Conservation (phyloP, 37 sponge, comb jelly and placozoan species). For the Cliona cf. orientalis region DNA sequence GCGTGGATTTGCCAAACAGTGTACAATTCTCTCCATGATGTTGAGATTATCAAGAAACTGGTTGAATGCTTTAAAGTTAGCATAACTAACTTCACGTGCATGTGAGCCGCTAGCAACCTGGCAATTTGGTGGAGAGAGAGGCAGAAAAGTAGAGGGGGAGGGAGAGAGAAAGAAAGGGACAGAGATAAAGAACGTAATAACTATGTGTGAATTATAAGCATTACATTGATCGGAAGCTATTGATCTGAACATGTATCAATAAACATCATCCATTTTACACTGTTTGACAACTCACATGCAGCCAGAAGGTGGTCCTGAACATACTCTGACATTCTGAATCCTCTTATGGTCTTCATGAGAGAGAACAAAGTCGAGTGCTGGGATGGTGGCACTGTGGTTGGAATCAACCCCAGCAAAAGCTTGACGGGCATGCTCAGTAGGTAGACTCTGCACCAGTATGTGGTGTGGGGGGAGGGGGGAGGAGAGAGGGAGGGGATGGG, state of each 20-base stretch:
- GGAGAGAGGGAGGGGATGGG: neutral
- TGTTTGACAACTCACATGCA: no score
- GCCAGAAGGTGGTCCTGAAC: constrained; percentile 74
- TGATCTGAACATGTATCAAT: no score
- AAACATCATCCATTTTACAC: neutral
- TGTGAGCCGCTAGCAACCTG: constrained; percentile 71
- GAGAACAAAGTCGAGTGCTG: constrained; percentile 80
- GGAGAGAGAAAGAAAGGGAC: no score
- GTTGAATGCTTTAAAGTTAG: constrained; percentile 94
- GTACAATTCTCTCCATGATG: constrained; percentile 73
- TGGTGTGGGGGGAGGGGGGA: neutral
- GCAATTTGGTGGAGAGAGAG: neutral
- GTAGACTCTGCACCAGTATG: constrained; percentile 43
- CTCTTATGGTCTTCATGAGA: constrained; percentile 67
- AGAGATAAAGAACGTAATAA: no score
- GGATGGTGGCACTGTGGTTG: constrained; percentile 48
- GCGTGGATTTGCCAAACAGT: no score
- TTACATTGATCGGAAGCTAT: no score
- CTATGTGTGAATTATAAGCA: no score
- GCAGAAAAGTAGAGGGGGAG: neutral
- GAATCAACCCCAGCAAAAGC: constrained; percentile 55
- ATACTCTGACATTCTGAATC: constrained; percentile 57
- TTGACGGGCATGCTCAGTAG: constrained; percentile 80
- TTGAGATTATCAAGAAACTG: constrained; percentile 90
- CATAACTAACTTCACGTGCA: constrained; percentile 71